These are phyloP conservation scores for Heliconius aoede DNA, from an alignment of 2,888 invertebrate genomes.

Conservation along the genomic window DNA sequence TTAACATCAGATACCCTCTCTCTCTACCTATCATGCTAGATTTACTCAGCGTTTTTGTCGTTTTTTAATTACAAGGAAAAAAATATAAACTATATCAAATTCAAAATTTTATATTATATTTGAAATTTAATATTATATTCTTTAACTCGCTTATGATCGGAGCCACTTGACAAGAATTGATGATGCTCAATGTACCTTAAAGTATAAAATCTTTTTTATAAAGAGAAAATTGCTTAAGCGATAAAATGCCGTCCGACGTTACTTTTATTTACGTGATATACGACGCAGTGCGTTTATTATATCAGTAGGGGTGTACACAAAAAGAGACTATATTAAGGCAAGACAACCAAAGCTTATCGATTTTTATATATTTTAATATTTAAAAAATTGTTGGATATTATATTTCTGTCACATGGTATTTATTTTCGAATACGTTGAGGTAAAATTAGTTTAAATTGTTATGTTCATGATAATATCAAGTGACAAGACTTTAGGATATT, in stretches of 20 bases:
- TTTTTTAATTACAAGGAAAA: neutral
- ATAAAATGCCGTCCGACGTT: conserved; percentile 64
- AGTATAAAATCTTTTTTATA: conserved; percentile 39
- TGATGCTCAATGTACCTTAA: conserved; percentile 29
- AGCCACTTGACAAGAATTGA: conserved; percentile 28
- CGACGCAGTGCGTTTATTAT: conserved; percentile 49
- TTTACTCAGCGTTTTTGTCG: neutral
- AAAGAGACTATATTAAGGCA: conserved; percentile 37
- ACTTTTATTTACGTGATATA: conserved; percentile 59
- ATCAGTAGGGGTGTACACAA: conserved; percentile 51
- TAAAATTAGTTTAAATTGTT: too few relatives aligned
- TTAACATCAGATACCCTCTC: too few relatives aligned
- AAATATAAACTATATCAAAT: too few relatives aligned
- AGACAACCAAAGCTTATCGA: neutral
- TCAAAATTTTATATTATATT: neutral
- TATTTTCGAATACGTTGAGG: too few relatives aligned
- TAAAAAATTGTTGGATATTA: neutral
- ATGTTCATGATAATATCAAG: too few relatives aligned
- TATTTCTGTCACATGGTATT: neutral
- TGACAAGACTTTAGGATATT: too few relatives aligned
- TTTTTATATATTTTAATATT: neutral
- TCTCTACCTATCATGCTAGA: too few relatives aligned
- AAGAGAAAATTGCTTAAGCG: conserved; percentile 54
- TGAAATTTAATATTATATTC: neutral
- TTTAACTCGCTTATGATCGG: neutral